A percentile compares a stretch with the other conserved stretches of the same genome.
Evolutionary conservation across 1,140 invertebrate species (phyloP).

Genomic region (Drosophila takahashii): DNA sequence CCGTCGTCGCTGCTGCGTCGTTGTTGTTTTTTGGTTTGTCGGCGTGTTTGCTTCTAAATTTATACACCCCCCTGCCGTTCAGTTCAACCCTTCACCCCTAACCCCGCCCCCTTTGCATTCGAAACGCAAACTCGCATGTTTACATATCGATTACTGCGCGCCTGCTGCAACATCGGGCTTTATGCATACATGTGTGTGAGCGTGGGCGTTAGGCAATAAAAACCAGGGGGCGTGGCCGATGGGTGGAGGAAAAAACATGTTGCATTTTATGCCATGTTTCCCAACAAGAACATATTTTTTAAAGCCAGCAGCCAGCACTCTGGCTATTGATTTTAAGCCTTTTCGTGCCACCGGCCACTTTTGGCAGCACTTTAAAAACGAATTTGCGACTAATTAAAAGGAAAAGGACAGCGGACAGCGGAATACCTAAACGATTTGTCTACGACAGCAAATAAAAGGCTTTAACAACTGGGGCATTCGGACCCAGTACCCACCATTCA

Average conservation of each 20-base stretch:
- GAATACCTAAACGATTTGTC: slow-evolving; percentile 56
- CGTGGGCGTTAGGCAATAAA: slow-evolving; percentile 54
- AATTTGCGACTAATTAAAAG: slow-evolving; percentile 65
- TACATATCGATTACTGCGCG: slow-evolving; percentile 78
- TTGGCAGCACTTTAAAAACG: slow-evolving; percentile 47
- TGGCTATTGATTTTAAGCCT: slow-evolving; percentile 27
- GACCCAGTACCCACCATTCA: slow-evolving; percentile 10
- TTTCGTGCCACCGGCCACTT: slow-evolving; percentile 28
- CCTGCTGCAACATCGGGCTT: slow-evolving; percentile 36
- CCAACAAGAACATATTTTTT: slow-evolving; percentile 36
- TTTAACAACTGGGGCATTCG: slow-evolving; percentile 64
- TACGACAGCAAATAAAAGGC: slow-evolving; percentile 65
- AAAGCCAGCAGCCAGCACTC: slow-evolving; percentile 33
- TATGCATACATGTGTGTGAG: slow-evolving; percentile 8
- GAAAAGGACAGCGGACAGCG: slow-evolving; percentile 13
- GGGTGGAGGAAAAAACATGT: slow-evolving; percentile 57
- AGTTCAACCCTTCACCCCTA: neutral
- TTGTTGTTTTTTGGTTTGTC: slow-evolving; percentile 40
- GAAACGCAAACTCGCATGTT: slow-evolving; percentile 66
- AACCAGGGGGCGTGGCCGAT: slow-evolving; percentile 30
- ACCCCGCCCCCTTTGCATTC: slow-evolving; percentile 5
- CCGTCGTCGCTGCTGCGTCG: slow-evolving; percentile 35
- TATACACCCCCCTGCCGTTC: slow-evolving; percentile 48
- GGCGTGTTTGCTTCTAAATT: slow-evolving; percentile 69
- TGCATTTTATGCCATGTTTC: slow-evolving; percentile 55